phyloP scores from a whole-genome alignment of 2,113 vertebrate genomes.

The Etia nguti region DNA sequence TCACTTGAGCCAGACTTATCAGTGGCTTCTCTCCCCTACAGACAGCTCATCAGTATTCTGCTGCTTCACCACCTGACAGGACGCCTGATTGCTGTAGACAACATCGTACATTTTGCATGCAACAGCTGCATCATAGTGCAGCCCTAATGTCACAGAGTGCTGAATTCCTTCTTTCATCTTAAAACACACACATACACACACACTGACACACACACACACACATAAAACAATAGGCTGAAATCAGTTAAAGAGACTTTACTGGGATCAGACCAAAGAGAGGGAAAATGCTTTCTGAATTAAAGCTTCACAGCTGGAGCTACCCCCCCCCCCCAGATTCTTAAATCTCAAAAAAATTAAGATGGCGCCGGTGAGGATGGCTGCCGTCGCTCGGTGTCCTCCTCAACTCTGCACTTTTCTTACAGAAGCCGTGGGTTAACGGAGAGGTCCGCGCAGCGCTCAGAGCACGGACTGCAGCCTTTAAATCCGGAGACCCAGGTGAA shows the following conservation, averaged over 20 bases:
- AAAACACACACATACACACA: background rate
- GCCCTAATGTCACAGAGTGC: background rate
- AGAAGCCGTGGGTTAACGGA: too few relatives aligned
- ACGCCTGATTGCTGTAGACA: slow-evolving; percentile 34
- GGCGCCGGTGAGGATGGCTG: too few relatives aligned
- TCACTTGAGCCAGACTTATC: background rate
- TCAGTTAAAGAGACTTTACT: background rate
- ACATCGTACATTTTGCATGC: slow-evolving; percentile 42
- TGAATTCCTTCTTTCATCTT: slow-evolving; percentile 13
- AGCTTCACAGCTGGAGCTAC: background rate
- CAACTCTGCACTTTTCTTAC: too few relatives aligned
- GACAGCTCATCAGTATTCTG: slow-evolving; percentile 24
- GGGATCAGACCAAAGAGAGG: background rate
- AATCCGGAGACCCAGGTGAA: too few relatives aligned
- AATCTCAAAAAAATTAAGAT: too few relatives aligned
- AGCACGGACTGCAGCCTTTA: too few relatives aligned
- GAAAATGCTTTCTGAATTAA: background rate
- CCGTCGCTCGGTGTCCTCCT: too few relatives aligned
- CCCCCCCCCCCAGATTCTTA: too few relatives aligned
- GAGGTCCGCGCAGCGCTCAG: too few relatives aligned
- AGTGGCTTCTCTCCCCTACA: background rate
- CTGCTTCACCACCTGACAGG: slow-evolving; percentile 9
- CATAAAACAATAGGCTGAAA: background rate
- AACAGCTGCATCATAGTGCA: slow-evolving; percentile 24
- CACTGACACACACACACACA: too few relatives aligned